Percentiles rank a stretch among this genome's conserved stretches.
Evolutionary conservation across 2,113 vertebrate genomes (phyloP).

Genomic region (Etia nguti): DNA sequence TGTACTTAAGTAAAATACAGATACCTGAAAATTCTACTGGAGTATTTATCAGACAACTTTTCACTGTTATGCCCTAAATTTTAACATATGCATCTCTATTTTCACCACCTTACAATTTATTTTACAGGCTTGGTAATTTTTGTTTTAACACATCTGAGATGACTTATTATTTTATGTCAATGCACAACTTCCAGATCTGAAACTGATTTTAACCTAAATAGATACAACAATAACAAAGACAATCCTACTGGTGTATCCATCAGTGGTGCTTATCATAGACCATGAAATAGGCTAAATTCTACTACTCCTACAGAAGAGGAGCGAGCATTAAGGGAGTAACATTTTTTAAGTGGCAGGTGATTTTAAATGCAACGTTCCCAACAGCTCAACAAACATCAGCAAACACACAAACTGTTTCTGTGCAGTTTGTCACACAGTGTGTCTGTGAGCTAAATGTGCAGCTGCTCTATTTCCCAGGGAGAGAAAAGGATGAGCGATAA

Average conservation of each 20-base stretch:
- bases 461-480: not conserved
- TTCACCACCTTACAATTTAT: not conserved
- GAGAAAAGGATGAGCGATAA: not conserved
- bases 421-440: not conserved
- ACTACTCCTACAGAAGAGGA: not conserved
- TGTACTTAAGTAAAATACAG: not conserved
- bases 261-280: not conserved
- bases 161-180: not conserved
- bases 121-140: not conserved
- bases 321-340: not conserved
- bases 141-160: not conserved
- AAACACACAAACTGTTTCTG: not conserved
- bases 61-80: not conserved
- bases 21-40: not conserved
- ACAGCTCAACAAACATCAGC: not conserved
- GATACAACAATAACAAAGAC: not conserved
- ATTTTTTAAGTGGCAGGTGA: not conserved
- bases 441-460: not conserved
- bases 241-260: not conserved
- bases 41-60: not conserved
- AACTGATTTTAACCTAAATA: not conserved
- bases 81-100: not conserved
- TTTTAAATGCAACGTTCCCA: not conserved
- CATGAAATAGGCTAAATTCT: not conserved
- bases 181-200: not conserved